phyloP scores from a whole-genome alignment of 1,140 invertebrate genomes.

The Aphaenogaster floridana region DNA sequence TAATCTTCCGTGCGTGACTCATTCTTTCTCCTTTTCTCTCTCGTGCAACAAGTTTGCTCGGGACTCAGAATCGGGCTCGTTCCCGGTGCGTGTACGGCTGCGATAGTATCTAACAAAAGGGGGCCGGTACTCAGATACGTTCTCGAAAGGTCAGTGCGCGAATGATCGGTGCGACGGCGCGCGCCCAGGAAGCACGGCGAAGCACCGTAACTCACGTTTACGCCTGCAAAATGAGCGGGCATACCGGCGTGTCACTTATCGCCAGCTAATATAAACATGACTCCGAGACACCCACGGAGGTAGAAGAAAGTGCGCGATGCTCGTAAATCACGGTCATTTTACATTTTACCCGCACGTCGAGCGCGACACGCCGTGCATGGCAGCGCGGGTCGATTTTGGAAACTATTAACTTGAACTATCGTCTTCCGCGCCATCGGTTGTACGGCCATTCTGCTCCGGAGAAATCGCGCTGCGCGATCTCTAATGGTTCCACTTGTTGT shows the following conservation, averaged over 20 bases:
- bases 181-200: constrained; percentile 62
- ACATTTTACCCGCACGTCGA: constrained; percentile 65
- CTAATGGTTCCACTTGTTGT: constrained; percentile 32
- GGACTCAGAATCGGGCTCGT: not conserved
- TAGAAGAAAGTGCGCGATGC: constrained; percentile 45
- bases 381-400: constrained; percentile 36
- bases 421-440: not conserved
- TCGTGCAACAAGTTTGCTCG: not conserved
- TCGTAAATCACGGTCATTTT: constrained; percentile 71
- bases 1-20: not conserved
- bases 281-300: constrained; percentile 67
- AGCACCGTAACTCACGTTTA: constrained; percentile 73
- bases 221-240: constrained; percentile 70
- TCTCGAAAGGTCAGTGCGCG: constrained; percentile 21
- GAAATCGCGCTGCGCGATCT: constrained; percentile 38
- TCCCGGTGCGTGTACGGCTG: not conserved
- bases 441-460: constrained; percentile 14
- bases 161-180: constrained; percentile 41
- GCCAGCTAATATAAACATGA: constrained; percentile 74
- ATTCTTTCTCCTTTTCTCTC: not conserved
- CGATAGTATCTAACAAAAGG: not conserved
- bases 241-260: constrained; percentile 74
- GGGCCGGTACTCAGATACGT: constrained; percentile 6
- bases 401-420: constrained; percentile 51
- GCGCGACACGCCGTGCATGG: not conserved